Conservation (phyloP, 1,140 invertebrate genomes). For the Psix sp. region DNA sequence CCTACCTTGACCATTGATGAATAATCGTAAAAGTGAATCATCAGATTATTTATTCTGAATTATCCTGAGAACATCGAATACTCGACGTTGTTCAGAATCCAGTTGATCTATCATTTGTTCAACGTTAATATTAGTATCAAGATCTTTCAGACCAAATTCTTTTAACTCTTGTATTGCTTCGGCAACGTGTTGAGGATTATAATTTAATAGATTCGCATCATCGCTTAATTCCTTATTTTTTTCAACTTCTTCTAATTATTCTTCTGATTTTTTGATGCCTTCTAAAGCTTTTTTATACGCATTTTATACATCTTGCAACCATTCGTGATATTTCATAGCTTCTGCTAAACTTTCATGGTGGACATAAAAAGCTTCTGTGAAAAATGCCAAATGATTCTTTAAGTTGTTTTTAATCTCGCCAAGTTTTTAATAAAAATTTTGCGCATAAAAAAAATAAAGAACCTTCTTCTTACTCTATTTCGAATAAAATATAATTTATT, state of each 20-base stretch:
- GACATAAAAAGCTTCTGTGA: neutral
- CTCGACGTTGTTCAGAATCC: constrained; percentile 54
- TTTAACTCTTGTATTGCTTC: neutral
- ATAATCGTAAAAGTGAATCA: constrained; percentile 15
- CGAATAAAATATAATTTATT: too few species aligned
- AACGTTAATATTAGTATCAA: constrained; percentile 17
- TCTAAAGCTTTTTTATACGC: neutral
- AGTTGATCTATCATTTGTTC: constrained; percentile 9
- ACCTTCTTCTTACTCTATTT: too few species aligned
- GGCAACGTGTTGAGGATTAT: neutral
- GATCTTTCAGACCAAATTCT: constrained; percentile 40
- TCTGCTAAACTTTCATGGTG: neutral
- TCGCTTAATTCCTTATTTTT: neutral
- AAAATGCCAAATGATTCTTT: neutral
- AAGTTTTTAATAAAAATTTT: neutral
- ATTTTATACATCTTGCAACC: neutral
- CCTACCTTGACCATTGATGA: constrained; percentile 17
- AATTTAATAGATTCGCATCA: neutral
- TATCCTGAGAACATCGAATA: constrained; percentile 42
- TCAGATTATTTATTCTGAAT: neutral
- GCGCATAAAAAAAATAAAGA: too few species aligned
- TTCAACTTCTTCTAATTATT: neutral
- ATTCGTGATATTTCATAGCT: neutral
- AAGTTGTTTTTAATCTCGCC: neutral
- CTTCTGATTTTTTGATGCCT: neutral